These are phyloP conservation scores for Caranx melampygus DNA, from an alignment of 2,113 vertebrate species.

Conservation along the genomic window DNA sequence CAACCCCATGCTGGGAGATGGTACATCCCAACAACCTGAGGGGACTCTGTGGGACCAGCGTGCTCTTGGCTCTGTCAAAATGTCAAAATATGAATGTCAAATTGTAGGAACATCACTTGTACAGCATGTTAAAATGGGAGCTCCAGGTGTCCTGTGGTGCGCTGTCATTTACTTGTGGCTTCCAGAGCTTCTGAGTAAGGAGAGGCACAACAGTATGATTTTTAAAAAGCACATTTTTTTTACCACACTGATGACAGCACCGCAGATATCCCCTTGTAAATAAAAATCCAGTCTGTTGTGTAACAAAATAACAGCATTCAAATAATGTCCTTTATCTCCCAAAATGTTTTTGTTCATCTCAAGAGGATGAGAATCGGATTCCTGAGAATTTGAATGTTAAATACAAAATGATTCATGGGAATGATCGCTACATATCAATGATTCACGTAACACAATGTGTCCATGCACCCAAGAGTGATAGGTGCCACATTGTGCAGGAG, in stretches of 20 bases:
- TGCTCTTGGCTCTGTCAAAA: slow-evolving; percentile 51
- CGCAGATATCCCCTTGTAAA: slow-evolving; percentile 16
- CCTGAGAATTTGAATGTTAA: slow-evolving; percentile 76
- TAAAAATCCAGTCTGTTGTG: slow-evolving; percentile 22
- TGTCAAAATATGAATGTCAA: slow-evolving; percentile 68
- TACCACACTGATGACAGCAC: slow-evolving; percentile 1
- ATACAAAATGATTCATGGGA: slow-evolving; percentile 81
- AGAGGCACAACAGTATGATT: slow-evolving; percentile 5
- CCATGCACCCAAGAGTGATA: slow-evolving; percentile 81
- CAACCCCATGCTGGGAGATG: slow-evolving; percentile 64
- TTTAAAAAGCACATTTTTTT: slow-evolving; percentile 12
- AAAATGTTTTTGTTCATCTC: slow-evolving; percentile 73
- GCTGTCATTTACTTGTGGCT: slow-evolving; percentile 41
- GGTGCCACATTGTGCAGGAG: slow-evolving; percentile 81
- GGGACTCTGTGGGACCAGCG: slow-evolving; percentile 33
- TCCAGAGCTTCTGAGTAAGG: slow-evolving; percentile 27
- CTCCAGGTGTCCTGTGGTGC: slow-evolving; percentile 48
- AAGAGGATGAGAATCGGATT: slow-evolving; percentile 79
- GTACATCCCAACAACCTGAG: slow-evolving; percentile 61
- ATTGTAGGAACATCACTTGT: slow-evolving; percentile 56
- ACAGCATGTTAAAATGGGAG: slow-evolving; percentile 58
- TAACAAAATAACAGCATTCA: slow-evolving; percentile 56
- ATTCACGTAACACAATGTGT: slow-evolving; percentile 76
- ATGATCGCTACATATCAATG: slow-evolving; percentile 78
- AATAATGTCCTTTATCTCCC: slow-evolving; percentile 53